Percentiles rank a stretch among this genome's conserved stretches.
These are phyloP conservation scores for Odontomachus brunneus DNA, from an alignment of 1,140 invertebrate species.

Conservation along the genomic window DNA sequence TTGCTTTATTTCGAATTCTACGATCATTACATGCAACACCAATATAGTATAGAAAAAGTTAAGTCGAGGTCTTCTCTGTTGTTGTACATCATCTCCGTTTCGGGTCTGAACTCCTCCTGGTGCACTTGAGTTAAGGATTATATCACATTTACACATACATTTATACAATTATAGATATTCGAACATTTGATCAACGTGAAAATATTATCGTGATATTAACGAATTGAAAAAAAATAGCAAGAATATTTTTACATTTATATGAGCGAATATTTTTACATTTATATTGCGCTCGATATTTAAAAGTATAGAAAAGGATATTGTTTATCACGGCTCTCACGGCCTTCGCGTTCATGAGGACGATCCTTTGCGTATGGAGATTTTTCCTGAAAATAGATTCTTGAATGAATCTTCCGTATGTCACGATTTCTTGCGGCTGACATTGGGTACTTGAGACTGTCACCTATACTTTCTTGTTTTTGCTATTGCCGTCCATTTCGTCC, in stretches of 20 bases:
- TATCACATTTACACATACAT: conserved; percentile 11
- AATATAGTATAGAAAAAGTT: conserved; percentile 85
- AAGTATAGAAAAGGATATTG: conserved; percentile 90
- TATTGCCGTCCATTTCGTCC: conserved; percentile 80
- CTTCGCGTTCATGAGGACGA: conserved; percentile 89
- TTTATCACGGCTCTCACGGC: conserved; percentile 89
- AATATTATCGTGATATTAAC: conserved; percentile 15
- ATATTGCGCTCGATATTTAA: conserved; percentile 38
- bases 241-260: conserved; percentile 2
- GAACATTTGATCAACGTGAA: background rate
- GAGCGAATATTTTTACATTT: too few species aligned
- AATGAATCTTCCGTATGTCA: conserved; percentile 60
- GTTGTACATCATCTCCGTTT: conserved; percentile 86
- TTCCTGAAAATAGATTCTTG: conserved; percentile 87
- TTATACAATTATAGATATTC: background rate
- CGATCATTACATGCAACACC: conserved; percentile 85
- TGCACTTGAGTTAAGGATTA: conserved; percentile 84
- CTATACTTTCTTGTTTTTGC: conserved; percentile 77
- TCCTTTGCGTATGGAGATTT: conserved; percentile 89
- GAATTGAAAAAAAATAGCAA: background rate
- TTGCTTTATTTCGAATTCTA: conserved; percentile 83
- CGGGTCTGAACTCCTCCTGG: conserved; percentile 86
- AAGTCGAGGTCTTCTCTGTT: conserved; percentile 79
- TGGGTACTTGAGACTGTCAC: conserved; percentile 75
- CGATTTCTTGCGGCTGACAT: conserved; percentile 64